Evolutionary conservation across 35 echinoderm and acorn worm species (phyloP).

Genomic region (Strongylocentrotus purpuratus): DNA sequence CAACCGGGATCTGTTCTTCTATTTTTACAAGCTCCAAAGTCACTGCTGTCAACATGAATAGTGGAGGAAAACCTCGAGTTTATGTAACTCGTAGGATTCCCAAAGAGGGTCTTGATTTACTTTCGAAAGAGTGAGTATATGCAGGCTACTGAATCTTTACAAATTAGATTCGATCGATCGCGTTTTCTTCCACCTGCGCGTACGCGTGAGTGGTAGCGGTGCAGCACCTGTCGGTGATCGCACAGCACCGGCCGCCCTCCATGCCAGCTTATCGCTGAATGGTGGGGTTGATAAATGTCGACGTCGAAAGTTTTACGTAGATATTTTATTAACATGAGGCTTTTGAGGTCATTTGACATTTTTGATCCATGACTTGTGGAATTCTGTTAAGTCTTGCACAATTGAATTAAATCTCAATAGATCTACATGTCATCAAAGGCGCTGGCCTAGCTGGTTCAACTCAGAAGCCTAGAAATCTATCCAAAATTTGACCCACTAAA

Average conservation of each 20-base stretch:
- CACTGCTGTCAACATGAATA: neutral
- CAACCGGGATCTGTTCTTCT: neutral
- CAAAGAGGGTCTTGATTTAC: conserved; percentile 39
- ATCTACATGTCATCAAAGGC: too few relatives aligned
- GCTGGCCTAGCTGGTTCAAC: too few relatives aligned
- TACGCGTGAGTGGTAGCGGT: neutral
- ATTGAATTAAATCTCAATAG: neutral
- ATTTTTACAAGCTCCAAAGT: neutral
- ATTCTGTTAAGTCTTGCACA: neutral
- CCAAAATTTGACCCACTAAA: too few relatives aligned
- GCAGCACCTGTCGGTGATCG: neutral
- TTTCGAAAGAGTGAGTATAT: conserved; percentile 33
- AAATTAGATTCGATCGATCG: neutral
- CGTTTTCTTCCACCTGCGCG: neutral
- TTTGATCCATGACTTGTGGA: neutral
- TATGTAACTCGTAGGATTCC: conserved; percentile 54
- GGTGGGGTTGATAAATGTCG: too few relatives aligned
- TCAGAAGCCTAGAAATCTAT: too few relatives aligned
- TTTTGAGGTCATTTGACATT: neutral
- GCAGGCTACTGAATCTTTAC: neutral
- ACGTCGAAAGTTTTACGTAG: too few relatives aligned
- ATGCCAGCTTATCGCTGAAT: neutral
- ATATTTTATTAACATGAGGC: too few relatives aligned
- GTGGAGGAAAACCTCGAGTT: neutral
- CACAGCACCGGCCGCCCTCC: neutral